Evolutionary conservation across 35 echinoderm and acorn worm genomes (phyloP).

Genomic region (Acanthaster planci): DNA sequence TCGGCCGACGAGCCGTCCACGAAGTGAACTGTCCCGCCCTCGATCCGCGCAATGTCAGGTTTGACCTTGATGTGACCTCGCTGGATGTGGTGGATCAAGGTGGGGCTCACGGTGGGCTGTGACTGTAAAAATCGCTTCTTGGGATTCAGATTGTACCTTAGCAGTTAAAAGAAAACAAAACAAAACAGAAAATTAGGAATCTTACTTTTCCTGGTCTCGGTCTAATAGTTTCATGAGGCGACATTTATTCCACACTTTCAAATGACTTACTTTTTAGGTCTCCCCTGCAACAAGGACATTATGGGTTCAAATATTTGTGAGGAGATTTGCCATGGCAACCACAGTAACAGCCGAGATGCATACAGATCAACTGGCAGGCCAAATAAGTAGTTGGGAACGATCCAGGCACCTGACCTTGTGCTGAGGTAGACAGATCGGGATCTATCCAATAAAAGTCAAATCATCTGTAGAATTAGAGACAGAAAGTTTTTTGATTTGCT

Average conservation of each 20-base stretch:
- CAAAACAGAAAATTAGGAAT: background rate
- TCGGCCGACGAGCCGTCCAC: conserved; percentile 60
- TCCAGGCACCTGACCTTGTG: conserved; percentile 91
- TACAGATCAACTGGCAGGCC: conserved; percentile 83
- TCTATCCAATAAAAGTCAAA: conserved; percentile 29
- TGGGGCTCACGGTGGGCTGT: conserved; percentile 90
- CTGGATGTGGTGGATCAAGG: conserved; percentile 83
- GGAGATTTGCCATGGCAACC: conserved; percentile 77
- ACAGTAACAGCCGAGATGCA: conserved; percentile 67
- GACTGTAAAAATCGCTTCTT: conserved; percentile 88
- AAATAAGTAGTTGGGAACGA: conserved; percentile 90
- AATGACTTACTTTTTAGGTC: conserved; percentile 81
- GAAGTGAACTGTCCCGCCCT: conserved; percentile 70
- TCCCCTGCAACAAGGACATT: conserved; percentile 50
- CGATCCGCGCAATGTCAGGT: conserved; percentile 70
- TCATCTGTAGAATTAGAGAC: background rate
- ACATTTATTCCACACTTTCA: background rate
- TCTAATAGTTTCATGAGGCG: no score
- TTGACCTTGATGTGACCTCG: conserved; percentile 76
- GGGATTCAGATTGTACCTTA: conserved; percentile 88
- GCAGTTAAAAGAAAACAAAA: background rate
- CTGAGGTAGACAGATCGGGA: conserved; percentile 86
- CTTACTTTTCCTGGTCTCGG: background rate
- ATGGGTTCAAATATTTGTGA: conserved; percentile 66
- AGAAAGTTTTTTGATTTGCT: no score